A percentile compares a stretch with the other conserved stretches of the same genome.
phyloP scores from a whole-genome alignment of 2,888 invertebrate species.

The Nemotelus pantherinus region DNA sequence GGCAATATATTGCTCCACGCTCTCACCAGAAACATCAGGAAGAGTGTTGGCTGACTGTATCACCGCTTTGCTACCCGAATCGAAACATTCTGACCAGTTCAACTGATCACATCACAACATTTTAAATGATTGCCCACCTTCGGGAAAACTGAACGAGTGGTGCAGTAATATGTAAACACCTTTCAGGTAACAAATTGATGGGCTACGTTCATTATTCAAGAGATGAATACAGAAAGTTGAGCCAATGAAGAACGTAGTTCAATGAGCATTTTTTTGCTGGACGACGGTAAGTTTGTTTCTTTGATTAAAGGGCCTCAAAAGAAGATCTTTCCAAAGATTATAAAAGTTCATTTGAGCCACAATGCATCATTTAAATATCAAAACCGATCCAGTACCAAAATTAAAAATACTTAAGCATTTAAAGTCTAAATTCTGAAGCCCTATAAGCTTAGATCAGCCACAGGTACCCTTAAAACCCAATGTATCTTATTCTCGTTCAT shows the following conservation, averaged over 20 bases:
- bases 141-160: conserved; percentile 26
- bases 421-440: not conserved
- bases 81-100: conserved; percentile 13
- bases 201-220: conserved; percentile 37
- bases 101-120: not conserved
- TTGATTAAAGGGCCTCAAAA: no score
- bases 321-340: no score
- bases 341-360: no score
- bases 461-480: not conserved
- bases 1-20: conserved; percentile 1
- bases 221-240: conserved; percentile 16
- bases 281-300: no score
- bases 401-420: not conserved
- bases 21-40: not conserved
- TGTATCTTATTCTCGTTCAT: not conserved
- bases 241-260: no score
- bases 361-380: no score
- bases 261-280: no score
- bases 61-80: not conserved
- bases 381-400: not conserved
- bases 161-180: conserved; percentile 39
- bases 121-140: conserved; percentile 30
- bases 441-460: not conserved
- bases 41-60: not conserved
- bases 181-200: conserved; percentile 41